A percentile compares a stretch with the other conserved stretches of the same genome.
These are phyloP conservation scores for Argyra leucocephala DNA, from an alignment of 2,888 invertebrate genomes.

Conservation along the genomic window DNA sequence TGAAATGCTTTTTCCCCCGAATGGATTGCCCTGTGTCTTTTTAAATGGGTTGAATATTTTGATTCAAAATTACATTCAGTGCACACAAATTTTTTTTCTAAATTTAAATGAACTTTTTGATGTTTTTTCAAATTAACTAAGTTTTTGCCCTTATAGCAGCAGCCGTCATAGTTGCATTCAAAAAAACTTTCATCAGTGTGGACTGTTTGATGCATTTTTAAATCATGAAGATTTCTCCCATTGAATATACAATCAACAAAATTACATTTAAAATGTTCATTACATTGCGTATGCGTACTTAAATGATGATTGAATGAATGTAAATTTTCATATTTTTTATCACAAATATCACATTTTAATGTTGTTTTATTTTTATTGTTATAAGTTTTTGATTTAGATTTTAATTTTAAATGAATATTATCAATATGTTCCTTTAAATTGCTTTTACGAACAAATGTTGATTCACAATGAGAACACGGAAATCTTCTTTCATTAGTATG, in stretches of 20 bases:
- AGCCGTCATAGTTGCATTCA: conserved; percentile 42
- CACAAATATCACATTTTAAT: neutral
- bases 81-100: neutral
- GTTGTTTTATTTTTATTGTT: neutral
- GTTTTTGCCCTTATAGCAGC: conserved; percentile 49
- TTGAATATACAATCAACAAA: conserved; percentile 49
- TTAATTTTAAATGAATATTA: conserved; percentile 44
- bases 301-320: conserved; percentile 53
- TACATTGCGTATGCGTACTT: conserved; percentile 43
- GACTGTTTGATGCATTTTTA: conserved; percentile 48
- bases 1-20: conserved; percentile 73
- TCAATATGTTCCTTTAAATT: conserved; percentile 55
- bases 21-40: conserved; percentile 69
- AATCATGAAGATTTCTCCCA: conserved; percentile 48
- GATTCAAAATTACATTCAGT: conserved; percentile 58
- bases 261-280: conserved; percentile 46
- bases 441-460: conserved; percentile 57
- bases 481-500: conserved; percentile 69
- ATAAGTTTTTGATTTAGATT: conserved; percentile 1
- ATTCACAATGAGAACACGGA: conserved; percentile 53
- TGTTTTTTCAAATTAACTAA: conserved; percentile 35
- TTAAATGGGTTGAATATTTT: conserved; percentile 58
- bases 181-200: conserved; percentile 48
- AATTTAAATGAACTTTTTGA: conserved; percentile 14
- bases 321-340: conserved; percentile 32